These are phyloP conservation scores for Thyatira batis DNA, from an alignment of 2,888 invertebrate genomes.

Conservation along the genomic window DNA sequence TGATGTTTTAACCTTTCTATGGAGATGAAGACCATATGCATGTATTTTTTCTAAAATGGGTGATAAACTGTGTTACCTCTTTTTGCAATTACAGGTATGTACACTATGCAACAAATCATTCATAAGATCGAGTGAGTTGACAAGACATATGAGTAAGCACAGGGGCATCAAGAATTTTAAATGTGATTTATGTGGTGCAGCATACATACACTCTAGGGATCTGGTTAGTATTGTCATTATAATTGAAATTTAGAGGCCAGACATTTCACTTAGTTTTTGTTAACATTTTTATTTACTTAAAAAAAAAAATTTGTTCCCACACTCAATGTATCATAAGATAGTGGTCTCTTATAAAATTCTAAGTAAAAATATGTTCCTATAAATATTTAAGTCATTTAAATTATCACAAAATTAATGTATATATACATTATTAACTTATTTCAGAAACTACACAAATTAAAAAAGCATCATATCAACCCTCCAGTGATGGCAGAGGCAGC, in stretches of 20 bases:
- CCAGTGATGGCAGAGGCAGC: constrained; percentile 22
- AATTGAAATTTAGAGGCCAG: no score
- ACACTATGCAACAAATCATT: constrained; percentile 82
- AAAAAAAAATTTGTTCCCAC: constrained; percentile 1
- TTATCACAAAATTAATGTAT: neutral
- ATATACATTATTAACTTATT: constrained; percentile 27
- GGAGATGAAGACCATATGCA: no score
- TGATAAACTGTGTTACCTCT: no score
- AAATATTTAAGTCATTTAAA: neutral
- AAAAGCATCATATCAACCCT: constrained; percentile 59
- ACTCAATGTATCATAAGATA: no score
- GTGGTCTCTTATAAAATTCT: no score
- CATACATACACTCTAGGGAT: constrained; percentile 81
- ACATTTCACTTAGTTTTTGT: no score
- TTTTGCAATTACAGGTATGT: constrained; percentile 66
- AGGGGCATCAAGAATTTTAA: constrained; percentile 82
- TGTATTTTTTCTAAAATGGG: no score
- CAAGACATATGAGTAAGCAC: constrained; percentile 83
- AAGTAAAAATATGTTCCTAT: no score
- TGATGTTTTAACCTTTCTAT: no score
- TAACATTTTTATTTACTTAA: no score
- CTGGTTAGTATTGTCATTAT: constrained; percentile 61
- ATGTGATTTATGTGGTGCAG: constrained; percentile 81
- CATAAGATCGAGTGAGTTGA: constrained; percentile 83
- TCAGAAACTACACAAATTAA: constrained; percentile 69